Evolutionary conservation across 2,797 vertebrate genomes (phyloP).

Genomic region (Sebastes itinus): DNA sequence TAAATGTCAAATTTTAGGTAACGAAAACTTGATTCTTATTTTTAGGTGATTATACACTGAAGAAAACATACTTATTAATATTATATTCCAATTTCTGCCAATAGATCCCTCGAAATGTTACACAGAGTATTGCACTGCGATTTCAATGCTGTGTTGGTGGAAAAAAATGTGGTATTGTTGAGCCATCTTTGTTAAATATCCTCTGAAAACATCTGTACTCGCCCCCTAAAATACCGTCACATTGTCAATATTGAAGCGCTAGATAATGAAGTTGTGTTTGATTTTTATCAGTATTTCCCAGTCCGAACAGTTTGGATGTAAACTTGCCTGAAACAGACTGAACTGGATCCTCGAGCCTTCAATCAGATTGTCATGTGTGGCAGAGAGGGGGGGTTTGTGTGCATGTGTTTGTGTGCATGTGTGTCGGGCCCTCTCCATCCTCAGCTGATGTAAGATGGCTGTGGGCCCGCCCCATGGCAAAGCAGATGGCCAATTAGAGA

Average conservation of each 20-base stretch:
- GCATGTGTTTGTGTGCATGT: background rate
- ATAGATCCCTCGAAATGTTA: too few species aligned
- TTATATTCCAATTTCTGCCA: too few species aligned
- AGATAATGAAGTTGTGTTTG: background rate
- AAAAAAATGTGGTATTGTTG: background rate
- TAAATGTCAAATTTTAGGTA: background rate
- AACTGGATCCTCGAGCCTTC: constrained; percentile 33
- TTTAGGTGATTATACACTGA: background rate
- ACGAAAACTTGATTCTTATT: background rate
- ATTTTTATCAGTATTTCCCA: constrained; percentile 5
- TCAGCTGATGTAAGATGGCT: constrained; percentile 74
- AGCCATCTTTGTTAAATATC: background rate
- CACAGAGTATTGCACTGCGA: background rate
- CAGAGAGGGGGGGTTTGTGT: constrained; percentile 4
- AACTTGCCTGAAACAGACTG: constrained; percentile 39
- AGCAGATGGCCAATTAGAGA: constrained; percentile 85
- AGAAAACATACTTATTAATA: too few species aligned
- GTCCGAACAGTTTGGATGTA: constrained; percentile 18
- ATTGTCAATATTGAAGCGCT: background rate
- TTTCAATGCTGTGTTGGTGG: background rate
- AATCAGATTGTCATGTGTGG: constrained; percentile 38
- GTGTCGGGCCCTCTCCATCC: constrained; percentile 43
- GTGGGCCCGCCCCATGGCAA: constrained; percentile 72
- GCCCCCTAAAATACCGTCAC: background rate
- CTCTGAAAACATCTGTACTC: background rate